These are phyloP conservation scores for Labeo rohita DNA, from an alignment of 2,113 vertebrate genomes.

Conservation along the genomic window DNA sequence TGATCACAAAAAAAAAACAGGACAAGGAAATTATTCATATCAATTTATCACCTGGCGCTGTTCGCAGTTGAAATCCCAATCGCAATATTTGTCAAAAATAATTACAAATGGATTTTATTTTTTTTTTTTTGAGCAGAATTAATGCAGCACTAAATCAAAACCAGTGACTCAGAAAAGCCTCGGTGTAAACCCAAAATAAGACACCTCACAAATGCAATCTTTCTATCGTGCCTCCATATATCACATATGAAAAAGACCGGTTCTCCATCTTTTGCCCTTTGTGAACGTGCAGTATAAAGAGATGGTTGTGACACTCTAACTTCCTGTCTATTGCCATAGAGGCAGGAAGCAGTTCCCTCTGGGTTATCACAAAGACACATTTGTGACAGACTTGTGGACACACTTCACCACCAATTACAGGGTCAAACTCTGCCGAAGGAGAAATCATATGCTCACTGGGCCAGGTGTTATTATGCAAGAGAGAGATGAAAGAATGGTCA, in stretches of 20 bases:
- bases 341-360: conserved; percentile 15
- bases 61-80: background rate
- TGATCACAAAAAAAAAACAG: background rate
- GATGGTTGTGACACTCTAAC: background rate
- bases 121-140: background rate
- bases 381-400: conserved; percentile 16
- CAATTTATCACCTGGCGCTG: background rate
- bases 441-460: conserved; percentile 40
- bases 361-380: background rate
- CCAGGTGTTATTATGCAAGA: conserved; percentile 48
- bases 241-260: background rate
- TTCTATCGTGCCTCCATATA: background rate
- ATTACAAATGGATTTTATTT: background rate
- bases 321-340: background rate
- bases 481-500: conserved; percentile 17
- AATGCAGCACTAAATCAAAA: background rate
- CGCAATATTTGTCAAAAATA: background rate
- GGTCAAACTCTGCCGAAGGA: conserved; percentile 21
- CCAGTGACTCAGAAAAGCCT: background rate
- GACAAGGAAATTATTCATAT: background rate
- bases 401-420: conserved; percentile 36
- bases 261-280: background rate
- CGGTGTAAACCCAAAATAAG: background rate
- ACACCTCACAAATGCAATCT: background rate
- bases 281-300: background rate